Evolutionary conservation across 2,113 vertebrate genomes (phyloP).

Genomic region (Narcine bancroftii): DNA sequence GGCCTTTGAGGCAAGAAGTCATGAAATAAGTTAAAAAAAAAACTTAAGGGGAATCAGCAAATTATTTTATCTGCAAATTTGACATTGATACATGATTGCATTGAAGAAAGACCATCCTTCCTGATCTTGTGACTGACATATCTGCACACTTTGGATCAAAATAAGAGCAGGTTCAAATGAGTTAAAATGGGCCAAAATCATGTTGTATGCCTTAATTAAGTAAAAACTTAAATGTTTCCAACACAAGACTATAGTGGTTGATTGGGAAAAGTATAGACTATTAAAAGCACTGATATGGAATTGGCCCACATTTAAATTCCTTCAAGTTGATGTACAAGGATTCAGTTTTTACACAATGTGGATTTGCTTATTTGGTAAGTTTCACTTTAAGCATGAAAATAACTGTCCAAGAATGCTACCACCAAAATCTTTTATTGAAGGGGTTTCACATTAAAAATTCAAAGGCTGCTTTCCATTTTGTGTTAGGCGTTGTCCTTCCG

Average conservation of each 20-base stretch:
- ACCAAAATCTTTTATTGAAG: not conserved
- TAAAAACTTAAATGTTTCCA: not conserved
- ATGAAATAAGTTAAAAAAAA: not conserved
- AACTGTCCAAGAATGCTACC: not conserved
- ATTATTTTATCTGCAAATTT: slow-evolving; percentile 3
- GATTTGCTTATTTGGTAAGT: not conserved
- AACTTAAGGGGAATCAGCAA: too few relatives aligned
- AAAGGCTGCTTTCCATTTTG: not conserved
- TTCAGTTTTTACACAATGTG: not conserved
- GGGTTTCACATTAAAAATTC: not conserved
- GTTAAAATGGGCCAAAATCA: not conserved
- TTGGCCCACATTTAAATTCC: too few relatives aligned
- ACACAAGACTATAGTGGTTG: not conserved
- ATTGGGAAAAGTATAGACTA: not conserved
- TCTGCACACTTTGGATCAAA: not conserved
- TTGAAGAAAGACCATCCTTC: not conserved
- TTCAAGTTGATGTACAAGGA: not conserved
- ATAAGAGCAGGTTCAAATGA: not conserved
- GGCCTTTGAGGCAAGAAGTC: not conserved
- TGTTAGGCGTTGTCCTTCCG: not conserved
- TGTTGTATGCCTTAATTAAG: not conserved
- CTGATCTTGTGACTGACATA: not conserved
- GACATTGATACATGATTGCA: not conserved
- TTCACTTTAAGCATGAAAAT: not conserved
- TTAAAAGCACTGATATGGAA: not conserved